Base-by-base conservation (phyloP, 2,888 invertebrate species). In the Caenorhabditis sp. region DNA sequence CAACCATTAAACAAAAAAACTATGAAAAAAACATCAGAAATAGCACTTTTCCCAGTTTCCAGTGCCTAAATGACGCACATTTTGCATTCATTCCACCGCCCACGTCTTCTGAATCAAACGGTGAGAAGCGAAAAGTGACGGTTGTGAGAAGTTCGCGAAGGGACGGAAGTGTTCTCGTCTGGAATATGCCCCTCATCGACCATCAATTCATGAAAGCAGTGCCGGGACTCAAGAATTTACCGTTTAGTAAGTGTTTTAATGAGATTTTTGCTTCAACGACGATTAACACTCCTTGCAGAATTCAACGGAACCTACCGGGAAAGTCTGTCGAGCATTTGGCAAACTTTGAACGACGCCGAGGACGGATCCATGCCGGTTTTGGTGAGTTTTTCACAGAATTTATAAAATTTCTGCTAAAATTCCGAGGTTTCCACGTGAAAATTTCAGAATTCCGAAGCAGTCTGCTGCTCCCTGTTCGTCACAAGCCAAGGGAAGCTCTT, bases 401-500 rank as follows among this genome's bases (percentile, higher is more conserved):
- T n/a, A n/a, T n/a, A n/a, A n/a, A n/a, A n/a, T n/a, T n/a, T n/a
- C n/a, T 3, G 13, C 20, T 4, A 41, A 15, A 15, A 26, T 37
- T 35, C n/a, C 11, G 7, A 20, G n/a, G n/a, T n/a, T n/a, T n/a
- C n/a, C n/a, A n/a, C n/a, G n/a, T n/a, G n/a, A n/a, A n/a, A n/a
- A n/a, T n/a, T 71, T 13, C 50, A 75, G 78, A 79, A 82, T 22
- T 71, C 75, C 1, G 66, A 59, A 11, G 56, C 55, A 8, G 82
- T 83, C 8, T 82, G 80, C 11, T 81, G 83, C 15, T 96, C 96
- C 72, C 95, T 98, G 85, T 99, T 96, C 90, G 92, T 98, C 58
- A 94, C 96, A 0, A 93, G 94, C 56, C 96, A 96, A 87, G 96
- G 96, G 85, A 93, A 95, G 7, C 91, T 99, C 68, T 96, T 97